Base-by-base conservation (phyloP, 2,113 vertebrate species). In the Tringa solitaria region DNA sequence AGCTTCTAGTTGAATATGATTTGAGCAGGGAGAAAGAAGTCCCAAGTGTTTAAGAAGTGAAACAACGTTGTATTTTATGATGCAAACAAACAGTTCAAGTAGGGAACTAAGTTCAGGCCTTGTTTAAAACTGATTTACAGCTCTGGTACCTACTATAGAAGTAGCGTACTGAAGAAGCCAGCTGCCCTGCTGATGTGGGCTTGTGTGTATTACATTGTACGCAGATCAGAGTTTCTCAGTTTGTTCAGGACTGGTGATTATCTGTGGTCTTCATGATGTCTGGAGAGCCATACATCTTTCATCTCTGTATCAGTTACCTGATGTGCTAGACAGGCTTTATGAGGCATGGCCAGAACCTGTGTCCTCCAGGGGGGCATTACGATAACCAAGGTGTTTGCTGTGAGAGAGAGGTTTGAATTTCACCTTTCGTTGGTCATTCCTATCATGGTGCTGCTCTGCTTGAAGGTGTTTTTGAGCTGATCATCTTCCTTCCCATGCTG, bases 401-500 rank as follows among this genome's bases (percentile, higher is more conserved):
- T 10, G 59, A 12, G 22, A 10, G 10, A 5, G 14, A 10, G 10
- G 3, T 24, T 50, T 43, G 41, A 45, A 27, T 59, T n/a, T 59
- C 56, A 33, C 37, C 37, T 90, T 43, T 10, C 7, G 7, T 1
- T 46, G 27, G 5, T 30, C 18, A 14, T 59, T 88, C 57, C n/a
- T 46, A 2, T 3, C 1, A 21, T 54, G 35, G 7, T 1, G 0
- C 8, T 64, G 32, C 63, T 33, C 17, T 37, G 50, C 30, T 73
- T 37, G 20, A 22, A n/a, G 8, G 14, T 56, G 1, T 33, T 75
- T 56, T 43, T 78, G 60, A 91, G 61, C n/a, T 56, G 23, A 9
- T 87, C 5, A 0, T 74, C 86, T 53, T 77, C 33, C 23, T 82
- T 59, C 84, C 69, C 43, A 1, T 48, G 23, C 41, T 92, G 45